Evolutionary conservation across 2,888 invertebrate species (phyloP).

Genomic region (Phorcus lineatus): DNA sequence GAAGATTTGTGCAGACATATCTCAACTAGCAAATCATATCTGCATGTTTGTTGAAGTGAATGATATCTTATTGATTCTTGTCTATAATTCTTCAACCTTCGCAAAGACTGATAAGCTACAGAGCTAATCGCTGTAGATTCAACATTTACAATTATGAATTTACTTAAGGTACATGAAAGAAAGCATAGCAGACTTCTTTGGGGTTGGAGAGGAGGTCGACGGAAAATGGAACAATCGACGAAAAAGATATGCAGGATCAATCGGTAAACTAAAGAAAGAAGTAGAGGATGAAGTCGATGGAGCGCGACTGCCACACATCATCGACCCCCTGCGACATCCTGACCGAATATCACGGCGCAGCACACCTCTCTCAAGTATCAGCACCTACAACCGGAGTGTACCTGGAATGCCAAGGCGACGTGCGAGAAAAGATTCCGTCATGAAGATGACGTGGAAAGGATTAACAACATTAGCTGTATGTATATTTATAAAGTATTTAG

Average conservation of each 20-base stretch:
- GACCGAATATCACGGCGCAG: slow-evolving; percentile 51
- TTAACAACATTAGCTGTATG: slow-evolving; percentile 87
- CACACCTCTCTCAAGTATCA: slow-evolving; percentile 59
- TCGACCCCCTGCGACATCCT: slow-evolving; percentile 60
- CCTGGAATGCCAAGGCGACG: slow-evolving; percentile 39
- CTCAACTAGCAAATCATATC: too few relatives aligned
- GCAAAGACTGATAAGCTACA: too few relatives aligned
- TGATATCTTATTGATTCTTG: too few relatives aligned
- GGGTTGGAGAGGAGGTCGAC: slow-evolving; percentile 84
- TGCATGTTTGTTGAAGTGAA: too few relatives aligned
- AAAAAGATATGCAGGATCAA: slow-evolving; percentile 57
- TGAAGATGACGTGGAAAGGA: slow-evolving; percentile 87
- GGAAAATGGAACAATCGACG: slow-evolving; percentile 85
- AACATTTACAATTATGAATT: too few relatives aligned
- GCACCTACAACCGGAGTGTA: slow-evolving; percentile 52
- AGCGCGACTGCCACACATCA: slow-evolving; percentile 49
- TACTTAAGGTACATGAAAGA: slow-evolving; percentile 82
- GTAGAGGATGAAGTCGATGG: slow-evolving; percentile 54
- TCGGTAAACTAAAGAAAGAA: slow-evolving; percentile 49
- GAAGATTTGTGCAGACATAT: too few relatives aligned
- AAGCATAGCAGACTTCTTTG: slow-evolving; percentile 90
- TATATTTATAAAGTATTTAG: neutral
- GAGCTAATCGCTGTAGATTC: too few relatives aligned
- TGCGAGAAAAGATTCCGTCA: slow-evolving; percentile 82
- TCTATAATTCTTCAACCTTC: too few relatives aligned